These are phyloP conservation scores for Phthorimaea operculella DNA, from an alignment of 1,140 invertebrate species.

Conservation along the genomic window DNA sequence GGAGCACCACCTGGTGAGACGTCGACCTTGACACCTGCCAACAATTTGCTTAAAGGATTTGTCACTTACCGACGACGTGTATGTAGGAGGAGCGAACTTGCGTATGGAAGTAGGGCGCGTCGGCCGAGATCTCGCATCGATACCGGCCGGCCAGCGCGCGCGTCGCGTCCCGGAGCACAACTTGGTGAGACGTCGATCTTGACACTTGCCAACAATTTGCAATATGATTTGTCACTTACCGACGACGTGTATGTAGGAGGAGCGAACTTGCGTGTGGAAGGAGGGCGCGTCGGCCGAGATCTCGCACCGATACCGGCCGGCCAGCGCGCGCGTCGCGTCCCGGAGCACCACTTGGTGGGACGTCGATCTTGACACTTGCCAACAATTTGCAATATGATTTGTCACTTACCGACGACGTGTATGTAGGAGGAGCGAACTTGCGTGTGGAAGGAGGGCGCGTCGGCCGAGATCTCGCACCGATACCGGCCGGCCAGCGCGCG, in stretches of 20 bases:
- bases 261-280: constrained; percentile 74
- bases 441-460: constrained; percentile 77
- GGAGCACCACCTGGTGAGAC: constrained; percentile 73
- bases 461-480: constrained; percentile 80
- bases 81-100: constrained; percentile 72
- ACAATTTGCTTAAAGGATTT: constrained; percentile 17
- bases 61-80: constrained; percentile 76
- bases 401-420: constrained; percentile 76
- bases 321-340: constrained; percentile 73
- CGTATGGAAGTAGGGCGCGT: constrained; percentile 77
- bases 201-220: constrained; percentile 63
- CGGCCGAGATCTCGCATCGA: constrained; percentile 80
- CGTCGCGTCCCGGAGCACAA: constrained; percentile 75
- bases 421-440: constrained; percentile 72
- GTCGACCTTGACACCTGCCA: constrained; percentile 71
- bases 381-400: constrained; percentile 24
- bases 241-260: constrained; percentile 76
- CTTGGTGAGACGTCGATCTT: constrained; percentile 71
- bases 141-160: constrained; percentile 74
- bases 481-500: constrained; percentile 74
- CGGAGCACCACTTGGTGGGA: constrained; percentile 74
- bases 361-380: constrained; percentile 71
- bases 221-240: too few relatives aligned
- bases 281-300: constrained; percentile 78
- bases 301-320: constrained; percentile 79